Base-by-base conservation (phyloP, 2,113 vertebrate genomes). In the Heterotilapia buettikoferi region DNA sequence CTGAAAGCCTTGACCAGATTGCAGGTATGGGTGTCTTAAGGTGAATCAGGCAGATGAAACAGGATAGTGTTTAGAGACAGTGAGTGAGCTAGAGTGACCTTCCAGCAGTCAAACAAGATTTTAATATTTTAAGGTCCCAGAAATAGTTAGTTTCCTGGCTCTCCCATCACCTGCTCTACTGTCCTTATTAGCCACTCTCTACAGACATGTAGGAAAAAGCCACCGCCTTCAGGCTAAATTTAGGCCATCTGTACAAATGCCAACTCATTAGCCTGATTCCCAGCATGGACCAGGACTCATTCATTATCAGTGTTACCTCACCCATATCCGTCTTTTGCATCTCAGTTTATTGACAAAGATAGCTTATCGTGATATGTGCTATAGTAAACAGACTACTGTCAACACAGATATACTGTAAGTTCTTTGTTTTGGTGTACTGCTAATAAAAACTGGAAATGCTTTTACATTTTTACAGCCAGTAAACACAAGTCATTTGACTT, bases 261-360 rank as follows among this genome's bases (percentile, higher is more conserved):
- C 85, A 90, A 80, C 90, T 92, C 88, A 92, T 92, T 94, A 93
- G 71, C 89, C 92, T 89, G 80, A 90, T 93, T 95, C 87, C 85
- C 38, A 80, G 43, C 54, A 26, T 63, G 9, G 54, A 19, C 66
- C 66, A 40, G 38, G 61, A 52, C 47, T 76, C 59, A 50, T 89
- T 92, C 85, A 87, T 84, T 90, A 84, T 84, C 81, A 86, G 9
- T 24, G 76, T 84, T 84, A 84, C 90, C 76, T 88, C 76, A 80
- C 11, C 66, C 59, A 86, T 53, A 76, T 85, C 81, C 4, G 3
- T 71, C 19, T 53, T 76, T 29, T 57, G 33, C 18, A 6, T 84
- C 24, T 86, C 31, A 26, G 33, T 84, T 83, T 52, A 86, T 56
- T 19, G 29, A 26, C 47, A 78, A n/a, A 56, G 56, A 89, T 53